These are phyloP conservation scores for Oxytorus armatus DNA, from an alignment of 2,888 invertebrate species.

Conservation along the genomic window DNA sequence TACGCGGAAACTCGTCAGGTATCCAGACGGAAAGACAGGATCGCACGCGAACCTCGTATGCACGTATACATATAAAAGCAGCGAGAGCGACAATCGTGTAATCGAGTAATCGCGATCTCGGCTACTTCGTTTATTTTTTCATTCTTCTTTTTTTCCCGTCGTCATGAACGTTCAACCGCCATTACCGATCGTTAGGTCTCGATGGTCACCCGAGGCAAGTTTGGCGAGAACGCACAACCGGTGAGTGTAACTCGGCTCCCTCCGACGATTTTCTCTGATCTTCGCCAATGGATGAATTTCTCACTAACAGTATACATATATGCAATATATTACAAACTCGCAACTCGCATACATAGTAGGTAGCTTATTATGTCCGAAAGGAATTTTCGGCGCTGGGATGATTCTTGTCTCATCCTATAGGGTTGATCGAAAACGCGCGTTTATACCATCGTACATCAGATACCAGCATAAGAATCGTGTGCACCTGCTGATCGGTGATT, in stretches of 20 bases:
- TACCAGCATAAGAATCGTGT: conserved; percentile 2
- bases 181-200: conserved; percentile 64
- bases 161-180: conserved; percentile 52
- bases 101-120: conserved; percentile 58
- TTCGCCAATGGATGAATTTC: conserved; percentile 28
- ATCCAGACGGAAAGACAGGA: conserved; percentile 30
- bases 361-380: conserved; percentile 51
- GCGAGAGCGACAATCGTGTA: conserved; percentile 47
- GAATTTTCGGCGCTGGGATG: conserved; percentile 53
- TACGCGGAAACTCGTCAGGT: conserved; percentile 52
- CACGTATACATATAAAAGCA: background rate
- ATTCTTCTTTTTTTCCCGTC: conserved; percentile 28
- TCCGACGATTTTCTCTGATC: conserved; percentile 29
- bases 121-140: conserved; percentile 43
- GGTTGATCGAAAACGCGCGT: conserved; percentile 35
- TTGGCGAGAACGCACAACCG: conserved; percentile 38
- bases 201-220: conserved; percentile 62
- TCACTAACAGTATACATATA: background rate
- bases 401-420: conserved; percentile 57
- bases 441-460: conserved; percentile 25
- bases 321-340: conserved; percentile 30
- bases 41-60: conserved; percentile 11
- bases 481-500: conserved; percentile 61
- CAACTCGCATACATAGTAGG: conserved; percentile 57
- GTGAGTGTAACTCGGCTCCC: conserved; percentile 45